Evolutionary conservation across 2,888 invertebrate species (phyloP).

Genomic region (Hoplodrina blanda): DNA sequence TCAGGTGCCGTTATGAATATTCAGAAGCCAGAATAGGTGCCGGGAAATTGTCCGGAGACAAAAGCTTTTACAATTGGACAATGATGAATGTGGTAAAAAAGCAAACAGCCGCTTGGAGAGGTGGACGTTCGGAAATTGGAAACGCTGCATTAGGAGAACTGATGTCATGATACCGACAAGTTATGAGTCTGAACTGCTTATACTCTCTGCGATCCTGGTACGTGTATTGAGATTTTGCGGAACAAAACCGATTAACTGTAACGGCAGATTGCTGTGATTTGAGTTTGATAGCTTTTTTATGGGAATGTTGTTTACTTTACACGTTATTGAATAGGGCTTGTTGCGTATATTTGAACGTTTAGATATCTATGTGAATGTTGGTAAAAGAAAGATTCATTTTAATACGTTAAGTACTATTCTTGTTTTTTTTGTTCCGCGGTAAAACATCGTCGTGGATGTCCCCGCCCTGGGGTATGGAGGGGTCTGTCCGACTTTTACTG

Average conservation of each 20-base stretch:
- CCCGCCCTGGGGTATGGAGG: too few relatives aligned
- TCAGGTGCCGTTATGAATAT: constrained; percentile 75
- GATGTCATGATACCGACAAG: constrained; percentile 82
- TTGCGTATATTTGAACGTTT: constrained; percentile 20
- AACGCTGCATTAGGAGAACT: constrained; percentile 83
- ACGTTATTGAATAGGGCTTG: constrained; percentile 36
- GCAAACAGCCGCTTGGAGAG: constrained; percentile 72
- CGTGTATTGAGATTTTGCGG: constrained; percentile 60
- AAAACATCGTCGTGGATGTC: too few relatives aligned
- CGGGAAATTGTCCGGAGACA: constrained; percentile 72
- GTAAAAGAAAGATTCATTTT: not conserved
- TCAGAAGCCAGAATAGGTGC: constrained; percentile 68
- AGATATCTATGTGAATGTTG: not conserved
- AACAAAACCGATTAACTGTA: constrained; percentile 69
- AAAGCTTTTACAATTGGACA: constrained; percentile 84
- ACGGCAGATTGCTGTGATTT: constrained; percentile 65
- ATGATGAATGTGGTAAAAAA: constrained; percentile 87
- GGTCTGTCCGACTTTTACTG: too few relatives aligned
- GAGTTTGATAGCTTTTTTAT: constrained; percentile 62
- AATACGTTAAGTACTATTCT: too few relatives aligned
- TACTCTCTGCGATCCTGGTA: constrained; percentile 56
- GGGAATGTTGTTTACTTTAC: constrained; percentile 54
- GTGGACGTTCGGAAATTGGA: constrained; percentile 86
- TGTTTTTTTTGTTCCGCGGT: too few relatives aligned
- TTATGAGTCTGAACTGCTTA: constrained; percentile 77